A percentile compares a stretch with the other conserved stretches of the same genome.
Conservation (phyloP, 2,888 invertebrate species). For the Tinea trinotella region DNA sequence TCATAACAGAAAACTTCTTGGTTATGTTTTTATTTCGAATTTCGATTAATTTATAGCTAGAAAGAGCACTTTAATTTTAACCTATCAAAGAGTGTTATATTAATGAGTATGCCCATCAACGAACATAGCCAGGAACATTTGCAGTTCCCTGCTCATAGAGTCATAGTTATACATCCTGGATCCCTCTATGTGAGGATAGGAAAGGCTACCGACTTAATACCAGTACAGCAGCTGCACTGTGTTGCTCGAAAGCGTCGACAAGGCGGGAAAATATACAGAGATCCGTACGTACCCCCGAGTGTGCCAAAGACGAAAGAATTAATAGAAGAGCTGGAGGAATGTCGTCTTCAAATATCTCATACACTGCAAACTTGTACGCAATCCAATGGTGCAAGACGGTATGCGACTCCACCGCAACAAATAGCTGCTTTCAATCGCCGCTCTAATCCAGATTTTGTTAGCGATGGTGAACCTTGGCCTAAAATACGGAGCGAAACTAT, state of each 20-base stretch:
- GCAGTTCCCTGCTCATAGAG: conserved; percentile 83
- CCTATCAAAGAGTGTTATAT: too few relatives aligned
- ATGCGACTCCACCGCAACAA: conserved; percentile 91
- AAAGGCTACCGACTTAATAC: conserved; percentile 90
- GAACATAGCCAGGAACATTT: conserved; percentile 64
- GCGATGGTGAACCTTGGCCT: conserved; percentile 74
- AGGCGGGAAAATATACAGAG: conserved; percentile 71
- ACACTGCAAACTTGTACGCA: conserved; percentile 89
- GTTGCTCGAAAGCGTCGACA: conserved; percentile 79
- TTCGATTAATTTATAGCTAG: too few relatives aligned
- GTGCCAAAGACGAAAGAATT: conserved; percentile 77
- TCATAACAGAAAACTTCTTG: too few relatives aligned
- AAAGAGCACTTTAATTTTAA: too few relatives aligned
- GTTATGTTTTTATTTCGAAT: too few relatives aligned
- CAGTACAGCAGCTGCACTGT: conserved; percentile 88
- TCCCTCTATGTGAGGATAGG: conserved; percentile 92
- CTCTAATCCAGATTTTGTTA: conserved; percentile 78
- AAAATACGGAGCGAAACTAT: conserved; percentile 76
- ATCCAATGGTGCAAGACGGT: conserved; percentile 83
- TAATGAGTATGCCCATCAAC: conserved; percentile 52
- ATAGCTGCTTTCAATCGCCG: conserved; percentile 89
- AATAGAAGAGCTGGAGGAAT: conserved; percentile 86
- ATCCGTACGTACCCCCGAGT: conserved; percentile 77
- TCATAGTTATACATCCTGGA: conserved; percentile 96
- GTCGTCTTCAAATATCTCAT: conserved; percentile 85